A percentile compares a stretch with the other conserved stretches of the same genome.
phyloP scores from a whole-genome alignment of 2,888 invertebrate species.

The Drosophila recens region DNA sequence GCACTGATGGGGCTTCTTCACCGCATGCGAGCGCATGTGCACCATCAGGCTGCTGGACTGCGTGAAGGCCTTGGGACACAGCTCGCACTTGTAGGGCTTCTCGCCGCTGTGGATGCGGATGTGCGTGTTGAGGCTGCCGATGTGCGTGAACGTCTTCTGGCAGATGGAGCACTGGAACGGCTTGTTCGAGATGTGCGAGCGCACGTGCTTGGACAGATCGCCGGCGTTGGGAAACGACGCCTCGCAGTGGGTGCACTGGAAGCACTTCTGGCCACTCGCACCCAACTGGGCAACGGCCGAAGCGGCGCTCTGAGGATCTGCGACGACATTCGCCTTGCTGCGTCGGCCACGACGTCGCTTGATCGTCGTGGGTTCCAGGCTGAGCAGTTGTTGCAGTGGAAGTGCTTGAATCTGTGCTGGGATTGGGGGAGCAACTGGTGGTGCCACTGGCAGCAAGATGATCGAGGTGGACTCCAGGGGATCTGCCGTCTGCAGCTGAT shows the following conservation, averaged over 20 bases:
- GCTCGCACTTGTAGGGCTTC: slow-evolving; percentile 85
- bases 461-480: slow-evolving; percentile 81
- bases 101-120: slow-evolving; percentile 85
- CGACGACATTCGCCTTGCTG: slow-evolving; percentile 57
- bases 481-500: slow-evolving; percentile 70
- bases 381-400: slow-evolving; percentile 5
- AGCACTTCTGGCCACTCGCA: slow-evolving; percentile 78
- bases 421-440: not conserved
- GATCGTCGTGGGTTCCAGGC: slow-evolving; percentile 48
- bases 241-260: slow-evolving; percentile 85
- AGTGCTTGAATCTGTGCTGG: not conserved
- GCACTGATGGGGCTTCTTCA: slow-evolving; percentile 85
- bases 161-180: slow-evolving; percentile 85
- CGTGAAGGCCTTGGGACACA: slow-evolving; percentile 85
- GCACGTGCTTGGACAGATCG: slow-evolving; percentile 85
- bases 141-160: slow-evolving; percentile 85
- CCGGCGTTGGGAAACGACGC: slow-evolving; percentile 85
- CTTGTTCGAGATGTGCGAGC: slow-evolving; percentile 85
- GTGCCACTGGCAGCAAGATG: slow-evolving; percentile 59
- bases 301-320: slow-evolving; percentile 35
- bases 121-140: slow-evolving; percentile 85
- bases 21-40: slow-evolving; percentile 84
- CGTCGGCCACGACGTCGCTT: slow-evolving; percentile 79
- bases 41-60: slow-evolving; percentile 85
- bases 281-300: slow-evolving; percentile 65